Percentiles rank a stretch among this genome's conserved stretches.
These are phyloP conservation scores for Porphyrio hochstetteri DNA, from an alignment of 2,113 vertebrate species.

Conservation along the genomic window DNA sequence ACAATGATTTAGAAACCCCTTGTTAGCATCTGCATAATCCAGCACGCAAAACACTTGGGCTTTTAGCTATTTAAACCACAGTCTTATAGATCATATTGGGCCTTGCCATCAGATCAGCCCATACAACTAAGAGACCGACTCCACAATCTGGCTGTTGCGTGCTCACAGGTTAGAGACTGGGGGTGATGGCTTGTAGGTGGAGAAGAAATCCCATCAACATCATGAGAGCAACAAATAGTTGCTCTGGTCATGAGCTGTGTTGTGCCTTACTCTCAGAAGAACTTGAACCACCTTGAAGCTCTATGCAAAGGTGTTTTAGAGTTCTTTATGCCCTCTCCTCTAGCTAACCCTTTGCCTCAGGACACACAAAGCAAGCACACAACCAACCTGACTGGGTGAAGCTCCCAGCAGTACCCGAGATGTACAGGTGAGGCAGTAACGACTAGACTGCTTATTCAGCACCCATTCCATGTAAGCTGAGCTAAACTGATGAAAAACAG, in stretches of 20 bases:
- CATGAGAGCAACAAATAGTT: background rate
- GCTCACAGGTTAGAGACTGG: too few species aligned
- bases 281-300: background rate
- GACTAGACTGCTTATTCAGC: background rate
- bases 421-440: background rate
- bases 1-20: background rate
- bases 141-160: accelerated
- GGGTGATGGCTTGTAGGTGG: background rate
- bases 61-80: background rate
- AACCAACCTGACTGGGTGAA: background rate
- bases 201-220: background rate
- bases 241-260: too few species aligned
- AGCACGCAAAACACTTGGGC: background rate
- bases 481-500: background rate
- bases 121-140: accelerated
- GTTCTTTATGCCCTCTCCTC: background rate
- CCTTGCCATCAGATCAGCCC: background rate
- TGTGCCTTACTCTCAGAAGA: background rate
- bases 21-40: background rate
- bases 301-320: background rate
- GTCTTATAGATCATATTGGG: background rate
- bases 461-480: background rate
- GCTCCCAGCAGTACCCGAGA: too few species aligned
- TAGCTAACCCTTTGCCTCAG: background rate
- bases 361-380: background rate